Percentiles rank a stretch among this genome's conserved stretches.
Conservation (phyloP, 2,113 vertebrate species). For the Podiceps cristatus region DNA sequence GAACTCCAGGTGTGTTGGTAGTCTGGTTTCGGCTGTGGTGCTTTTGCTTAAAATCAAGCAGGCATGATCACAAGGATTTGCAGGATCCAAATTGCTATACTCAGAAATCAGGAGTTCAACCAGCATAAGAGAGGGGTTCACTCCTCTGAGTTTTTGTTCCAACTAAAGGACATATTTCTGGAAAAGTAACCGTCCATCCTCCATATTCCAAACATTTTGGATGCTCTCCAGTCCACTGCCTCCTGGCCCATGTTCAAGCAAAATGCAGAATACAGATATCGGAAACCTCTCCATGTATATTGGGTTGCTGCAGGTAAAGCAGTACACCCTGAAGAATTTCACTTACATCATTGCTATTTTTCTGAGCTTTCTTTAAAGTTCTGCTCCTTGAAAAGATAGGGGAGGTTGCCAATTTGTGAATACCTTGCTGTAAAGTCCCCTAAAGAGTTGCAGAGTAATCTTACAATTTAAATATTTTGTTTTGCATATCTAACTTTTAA, state of each 20-base stretch:
- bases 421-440: not conserved
- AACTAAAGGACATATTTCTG: not conserved
- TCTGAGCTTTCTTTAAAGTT: not conserved
- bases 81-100: not conserved
- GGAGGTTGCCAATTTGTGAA: not conserved
- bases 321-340: not conserved
- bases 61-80: not conserved
- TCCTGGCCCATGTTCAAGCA: not conserved
- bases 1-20: accelerated
- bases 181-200: not conserved
- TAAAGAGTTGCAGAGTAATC: not conserved
- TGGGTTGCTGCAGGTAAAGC: not conserved
- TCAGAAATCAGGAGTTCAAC: not conserved
- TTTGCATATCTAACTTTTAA: not conserved
- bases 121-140: not conserved
- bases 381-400: not conserved
- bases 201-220: not conserved
- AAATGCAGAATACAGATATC: not conserved
- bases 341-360: accelerated
- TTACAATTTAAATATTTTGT: not conserved
- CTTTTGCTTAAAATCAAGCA: not conserved
- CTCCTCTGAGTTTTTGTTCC: not conserved
- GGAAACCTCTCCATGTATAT: not conserved
- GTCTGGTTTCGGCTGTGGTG: not conserved
- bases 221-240: not conserved